These are phyloP conservation scores for Picathartes gymnocephalus DNA, from an alignment of 2,113 vertebrate species.

Conservation along the genomic window DNA sequence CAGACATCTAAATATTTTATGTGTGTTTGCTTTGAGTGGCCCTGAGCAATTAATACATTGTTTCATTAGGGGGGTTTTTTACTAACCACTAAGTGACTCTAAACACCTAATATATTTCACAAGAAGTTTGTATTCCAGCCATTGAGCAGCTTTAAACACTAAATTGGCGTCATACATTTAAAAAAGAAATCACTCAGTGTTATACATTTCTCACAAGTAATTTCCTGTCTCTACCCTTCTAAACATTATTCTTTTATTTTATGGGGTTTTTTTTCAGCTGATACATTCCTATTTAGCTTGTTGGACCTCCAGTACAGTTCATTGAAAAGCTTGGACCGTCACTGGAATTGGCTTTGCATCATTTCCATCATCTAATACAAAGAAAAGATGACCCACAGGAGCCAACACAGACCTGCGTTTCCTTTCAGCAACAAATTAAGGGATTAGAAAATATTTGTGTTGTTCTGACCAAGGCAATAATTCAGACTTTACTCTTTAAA, in stretches of 20 bases:
- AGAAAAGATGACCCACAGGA: background rate
- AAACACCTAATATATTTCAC: constrained; percentile 67
- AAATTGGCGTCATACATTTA: constrained; percentile 48
- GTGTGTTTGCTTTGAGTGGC: constrained; percentile 39
- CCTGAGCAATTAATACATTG: constrained; percentile 58
- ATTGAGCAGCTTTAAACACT: constrained; percentile 62
- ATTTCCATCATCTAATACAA: constrained; percentile 32
- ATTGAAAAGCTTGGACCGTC: background rate
- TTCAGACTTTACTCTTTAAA: constrained; percentile 11
- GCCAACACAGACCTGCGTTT: background rate
- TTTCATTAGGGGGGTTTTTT: constrained; percentile 57
- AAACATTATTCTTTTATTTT: constrained; percentile 43
- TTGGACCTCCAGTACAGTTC: constrained; percentile 6
- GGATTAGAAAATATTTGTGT: constrained; percentile 9
- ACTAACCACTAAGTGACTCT: constrained; percentile 56
- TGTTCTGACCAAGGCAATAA: constrained; percentile 9
- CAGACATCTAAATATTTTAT: constrained; percentile 67
- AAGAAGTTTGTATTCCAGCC: constrained; percentile 47
- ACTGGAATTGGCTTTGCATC: constrained; percentile 13
- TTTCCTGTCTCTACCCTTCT: constrained; percentile 52
- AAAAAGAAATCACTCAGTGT: constrained; percentile 25
- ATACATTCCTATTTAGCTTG: constrained; percentile 12
- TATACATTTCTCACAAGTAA: constrained; percentile 58
- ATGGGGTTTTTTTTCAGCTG: background rate
- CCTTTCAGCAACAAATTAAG: constrained; percentile 26